Percentiles rank a stretch among this genome's conserved stretches.
Evolutionary conservation across 2,888 invertebrate species (phyloP).

Genomic region (Hydropsyche betteni): DNA sequence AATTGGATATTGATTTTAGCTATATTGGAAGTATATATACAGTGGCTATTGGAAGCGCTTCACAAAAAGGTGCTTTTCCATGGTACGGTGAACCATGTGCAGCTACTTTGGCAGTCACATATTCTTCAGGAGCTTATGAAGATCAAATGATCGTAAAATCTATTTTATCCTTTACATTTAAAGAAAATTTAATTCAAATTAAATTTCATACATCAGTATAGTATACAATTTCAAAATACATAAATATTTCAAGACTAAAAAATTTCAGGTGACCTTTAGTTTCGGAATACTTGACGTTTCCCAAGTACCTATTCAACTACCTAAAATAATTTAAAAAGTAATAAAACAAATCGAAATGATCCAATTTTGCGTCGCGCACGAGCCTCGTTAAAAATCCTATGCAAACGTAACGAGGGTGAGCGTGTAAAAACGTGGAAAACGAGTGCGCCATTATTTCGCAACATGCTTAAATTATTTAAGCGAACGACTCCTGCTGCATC

Average conservation of each 20-base stretch:
- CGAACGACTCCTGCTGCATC: slow-evolving; percentile 8
- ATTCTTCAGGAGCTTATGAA: slow-evolving; percentile 84
- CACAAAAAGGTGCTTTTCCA: slow-evolving; percentile 82
- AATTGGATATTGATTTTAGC: slow-evolving; percentile 53
- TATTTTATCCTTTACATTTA: neutral
- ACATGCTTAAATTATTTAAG: slow-evolving; percentile 18
- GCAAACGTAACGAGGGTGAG: slow-evolving; percentile 16
- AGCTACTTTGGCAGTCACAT: slow-evolving; percentile 87
- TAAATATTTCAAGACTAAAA: too few species aligned
- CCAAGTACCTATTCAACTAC: neutral
- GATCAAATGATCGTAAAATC: slow-evolving; percentile 87
- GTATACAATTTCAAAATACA: too few species aligned
- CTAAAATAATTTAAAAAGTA: neutral
- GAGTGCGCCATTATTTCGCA: slow-evolving; percentile 17
- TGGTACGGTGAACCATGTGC: slow-evolving; percentile 94
- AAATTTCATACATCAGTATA: too few species aligned
- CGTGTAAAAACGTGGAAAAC: slow-evolving; percentile 12
- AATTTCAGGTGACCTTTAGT: too few species aligned
- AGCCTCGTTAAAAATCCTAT: slow-evolving; percentile 30
- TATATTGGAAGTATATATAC: slow-evolving; percentile 82
- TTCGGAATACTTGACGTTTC: too few species aligned
- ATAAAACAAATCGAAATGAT: neutral
- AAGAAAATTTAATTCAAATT: too few species aligned
- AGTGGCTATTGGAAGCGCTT: slow-evolving; percentile 86
- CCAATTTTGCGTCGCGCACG: neutral